Base-by-base conservation (phyloP, 2,113 vertebrate genomes). In the Thinocorus orbignyianus region DNA sequence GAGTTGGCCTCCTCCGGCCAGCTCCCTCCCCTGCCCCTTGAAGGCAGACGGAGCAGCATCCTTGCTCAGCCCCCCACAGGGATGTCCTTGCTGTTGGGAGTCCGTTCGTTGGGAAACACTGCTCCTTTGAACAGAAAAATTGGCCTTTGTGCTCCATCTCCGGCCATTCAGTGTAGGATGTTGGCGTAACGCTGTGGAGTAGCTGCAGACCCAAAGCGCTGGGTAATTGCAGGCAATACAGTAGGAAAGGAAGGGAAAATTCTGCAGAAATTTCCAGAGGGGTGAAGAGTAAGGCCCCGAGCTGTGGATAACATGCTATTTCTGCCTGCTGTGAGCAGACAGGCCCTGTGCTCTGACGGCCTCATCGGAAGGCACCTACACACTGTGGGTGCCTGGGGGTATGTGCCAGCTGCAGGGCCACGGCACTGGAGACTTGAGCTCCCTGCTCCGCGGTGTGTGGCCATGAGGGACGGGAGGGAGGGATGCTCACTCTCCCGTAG, bases 381-480 rank as follows among this genome's bases (percentile, higher is more conserved):
- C 9, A 1, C 49, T 12, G 22, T 24, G 18, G 39, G 39, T 51
- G 42, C 60, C 48, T 7, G 70, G n/a, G 86, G 48, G 18, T 8
- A 4, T 0, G 54, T 42, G 33, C 44, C 44, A 31, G 74, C 61
- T 54, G 68, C 81, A 28, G 81, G 69, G 20, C 49, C 81, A 17
- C 16, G 33, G 30, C 28, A 6, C 17, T 8, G 60, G 48, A 58
- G 31, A 16, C 49, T 24, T 3, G 28, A 81, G 42, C 10, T 24
- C 54, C 39, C 15, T 11, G 51, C 51, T n/a, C 49, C 1, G 0
- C 2, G 22, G n/a, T 22, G 19, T 35, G 4, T 0, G 68, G 33
- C 17, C 33, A 13, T 2, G 22, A 76, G 31, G 62, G 41, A 39
- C 23, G 0, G 0, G 49, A n/a, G 11, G 16, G 30, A 73, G 41